Conservation (phyloP, 2,888 invertebrate genomes). For the Diaphora mendica region DNA sequence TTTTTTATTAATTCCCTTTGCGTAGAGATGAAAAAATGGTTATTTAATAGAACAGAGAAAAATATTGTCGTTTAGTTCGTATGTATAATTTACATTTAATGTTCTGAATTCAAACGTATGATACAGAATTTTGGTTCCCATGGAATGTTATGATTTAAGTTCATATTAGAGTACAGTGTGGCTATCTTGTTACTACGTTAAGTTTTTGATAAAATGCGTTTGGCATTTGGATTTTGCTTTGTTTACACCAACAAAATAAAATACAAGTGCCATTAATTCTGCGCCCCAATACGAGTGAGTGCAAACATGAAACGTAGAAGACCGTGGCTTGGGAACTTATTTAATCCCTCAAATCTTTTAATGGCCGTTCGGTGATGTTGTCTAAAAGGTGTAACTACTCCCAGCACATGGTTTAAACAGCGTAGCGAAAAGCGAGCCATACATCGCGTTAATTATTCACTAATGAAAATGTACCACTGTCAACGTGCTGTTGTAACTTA, state of each 20-base stretch:
- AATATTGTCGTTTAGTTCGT: slow-evolving; percentile 15
- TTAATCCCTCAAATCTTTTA: slow-evolving; percentile 77
- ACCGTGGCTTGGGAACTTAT: slow-evolving; percentile 58
- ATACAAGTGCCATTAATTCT: slow-evolving; percentile 40
- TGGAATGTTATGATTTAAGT: neutral
- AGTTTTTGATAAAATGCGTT: neutral
- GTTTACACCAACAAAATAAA: slow-evolving; percentile 17
- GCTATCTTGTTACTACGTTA: neutral
- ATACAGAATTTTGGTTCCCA: neutral
- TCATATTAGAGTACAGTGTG: neutral
- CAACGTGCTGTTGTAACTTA: slow-evolving; percentile 11
- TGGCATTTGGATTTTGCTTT: neutral
- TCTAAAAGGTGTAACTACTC: slow-evolving; percentile 70
- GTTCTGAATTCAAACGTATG: too few species aligned
- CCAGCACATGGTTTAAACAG: slow-evolving; percentile 38
- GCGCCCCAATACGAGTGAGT: slow-evolving; percentile 50
- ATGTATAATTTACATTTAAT: neutral
- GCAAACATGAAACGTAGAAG: slow-evolving; percentile 61
- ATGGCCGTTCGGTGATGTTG: slow-evolving; percentile 73
- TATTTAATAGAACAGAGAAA: slow-evolving; percentile 18
- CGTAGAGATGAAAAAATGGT: slow-evolving; percentile 23
- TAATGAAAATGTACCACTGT: slow-evolving; percentile 22
- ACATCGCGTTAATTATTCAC: slow-evolving; percentile 43
- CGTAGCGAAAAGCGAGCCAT: slow-evolving; percentile 28
- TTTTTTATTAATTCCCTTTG: slow-evolving; percentile 43